Conservation (phyloP, 2,113 vertebrate genomes). For the Dipodomys spectabilis region DNA sequence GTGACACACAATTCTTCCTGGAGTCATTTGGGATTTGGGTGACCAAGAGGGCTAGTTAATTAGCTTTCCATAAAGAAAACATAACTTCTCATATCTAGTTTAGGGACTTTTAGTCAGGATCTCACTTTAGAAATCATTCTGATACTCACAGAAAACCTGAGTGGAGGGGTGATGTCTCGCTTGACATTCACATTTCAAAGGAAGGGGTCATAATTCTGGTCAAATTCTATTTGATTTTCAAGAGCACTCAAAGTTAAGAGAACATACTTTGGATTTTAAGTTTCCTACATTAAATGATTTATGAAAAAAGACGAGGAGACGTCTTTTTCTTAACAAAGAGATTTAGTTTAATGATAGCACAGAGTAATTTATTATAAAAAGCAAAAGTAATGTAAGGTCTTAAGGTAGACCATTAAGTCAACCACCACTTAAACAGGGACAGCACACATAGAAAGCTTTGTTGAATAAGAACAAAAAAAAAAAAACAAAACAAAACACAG, state of each 20-base stretch:
- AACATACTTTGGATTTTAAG: background rate
- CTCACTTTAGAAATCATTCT: background rate
- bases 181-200: background rate
- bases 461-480: too few species aligned
- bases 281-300: background rate
- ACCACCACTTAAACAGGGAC: too few species aligned
- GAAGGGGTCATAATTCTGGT: background rate
- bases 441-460: too few species aligned
- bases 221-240: background rate
- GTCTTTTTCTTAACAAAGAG: background rate
- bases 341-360: background rate
- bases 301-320: background rate
- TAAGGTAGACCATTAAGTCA: too few species aligned
- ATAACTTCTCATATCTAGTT: background rate
- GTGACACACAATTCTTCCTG: background rate
- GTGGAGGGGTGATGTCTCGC: accelerated
- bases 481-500: too few species aligned
- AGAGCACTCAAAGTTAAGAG: background rate
- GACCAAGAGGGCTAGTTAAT: background rate
- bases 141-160: background rate
- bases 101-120: background rate
- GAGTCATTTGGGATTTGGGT: background rate
- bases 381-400: too few species aligned
- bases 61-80: background rate
- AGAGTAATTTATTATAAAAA: too few species aligned